Percentiles rank a stretch among this genome's conserved stretches.
phyloP scores from a whole-genome alignment of 35 echinoderm and acorn worm species.

The Apostichopus japonicus region DNA sequence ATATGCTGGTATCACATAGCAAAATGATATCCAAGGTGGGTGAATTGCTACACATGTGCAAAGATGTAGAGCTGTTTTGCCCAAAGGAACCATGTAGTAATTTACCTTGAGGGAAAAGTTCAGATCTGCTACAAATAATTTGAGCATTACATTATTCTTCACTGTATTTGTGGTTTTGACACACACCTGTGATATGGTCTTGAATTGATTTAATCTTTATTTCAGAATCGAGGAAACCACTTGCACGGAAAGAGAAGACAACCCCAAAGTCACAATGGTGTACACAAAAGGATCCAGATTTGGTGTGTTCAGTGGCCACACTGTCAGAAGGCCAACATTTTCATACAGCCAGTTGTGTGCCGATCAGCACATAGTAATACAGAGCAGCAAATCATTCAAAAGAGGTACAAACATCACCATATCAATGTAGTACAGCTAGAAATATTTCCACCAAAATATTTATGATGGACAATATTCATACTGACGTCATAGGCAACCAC shows the following conservation, averaged over 20 bases:
- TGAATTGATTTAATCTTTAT: neutral
- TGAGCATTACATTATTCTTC: too few species aligned
- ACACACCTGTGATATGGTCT: too few species aligned
- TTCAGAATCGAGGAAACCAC: neutral
- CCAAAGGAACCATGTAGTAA: too few species aligned
- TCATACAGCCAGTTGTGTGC: conserved; percentile 52
- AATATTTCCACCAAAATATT: neutral
- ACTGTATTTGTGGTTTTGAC: too few species aligned
- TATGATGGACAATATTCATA: neutral
- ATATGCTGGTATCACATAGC: too few species aligned
- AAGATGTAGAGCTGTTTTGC: too few species aligned
- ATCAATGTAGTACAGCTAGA: too few species aligned
- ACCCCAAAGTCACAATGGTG: neutral
- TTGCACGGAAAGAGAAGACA: neutral
- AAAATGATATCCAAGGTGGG: too few species aligned
- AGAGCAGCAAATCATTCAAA: conserved; percentile 1
- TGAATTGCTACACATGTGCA: too few species aligned
- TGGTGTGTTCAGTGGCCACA: conserved; percentile 50
- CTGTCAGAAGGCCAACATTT: conserved; percentile 31
- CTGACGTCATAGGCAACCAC: neutral
- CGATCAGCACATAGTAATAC: conserved; percentile 31
- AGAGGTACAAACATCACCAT: neutral
- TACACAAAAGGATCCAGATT: conserved; percentile 31
- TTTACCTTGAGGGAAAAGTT: too few species aligned
- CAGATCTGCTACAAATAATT: too few species aligned